Percentiles rank a stretch among this genome's conserved stretches.
Evolutionary conservation across 1,140 invertebrate species (phyloP).

Genomic region (Diorhabda sublineata): DNA sequence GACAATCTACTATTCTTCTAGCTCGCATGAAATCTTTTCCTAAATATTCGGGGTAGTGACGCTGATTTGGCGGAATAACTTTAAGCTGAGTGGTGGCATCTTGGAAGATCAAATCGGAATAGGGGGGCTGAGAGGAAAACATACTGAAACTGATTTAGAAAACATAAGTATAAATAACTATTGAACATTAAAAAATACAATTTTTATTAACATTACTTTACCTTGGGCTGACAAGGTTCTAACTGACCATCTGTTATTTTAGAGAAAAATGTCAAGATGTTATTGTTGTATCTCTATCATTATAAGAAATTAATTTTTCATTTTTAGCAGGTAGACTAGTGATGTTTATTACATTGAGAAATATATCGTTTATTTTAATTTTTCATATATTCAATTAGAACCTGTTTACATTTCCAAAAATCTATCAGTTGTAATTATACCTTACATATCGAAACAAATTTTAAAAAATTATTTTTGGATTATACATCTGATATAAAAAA

Average conservation of each 20-base stretch:
- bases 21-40: constrained; percentile 74
- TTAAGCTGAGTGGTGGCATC: constrained; percentile 83
- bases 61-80: constrained; percentile 59
- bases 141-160: constrained; percentile 68
- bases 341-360: no score
- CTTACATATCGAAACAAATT: no score
- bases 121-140: constrained; percentile 77
- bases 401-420: no score
- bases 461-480: no score
- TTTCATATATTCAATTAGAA: no score
- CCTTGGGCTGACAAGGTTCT: not conserved
- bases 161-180: not conserved
- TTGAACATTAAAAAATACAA: not conserved
- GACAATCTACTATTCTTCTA: constrained; percentile 71
- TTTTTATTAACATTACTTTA: not conserved
- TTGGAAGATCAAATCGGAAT: constrained; percentile 87
- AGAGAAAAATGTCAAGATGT: no score
- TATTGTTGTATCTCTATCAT: no score
- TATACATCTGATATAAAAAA: no score
- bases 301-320: no score
- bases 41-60: constrained; percentile 65
- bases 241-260: not conserved
- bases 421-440: no score
- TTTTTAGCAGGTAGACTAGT: no score
- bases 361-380: no score